phyloP scores from a whole-genome alignment of 2,888 invertebrate species.

The Eupithecia dodoneata region DNA sequence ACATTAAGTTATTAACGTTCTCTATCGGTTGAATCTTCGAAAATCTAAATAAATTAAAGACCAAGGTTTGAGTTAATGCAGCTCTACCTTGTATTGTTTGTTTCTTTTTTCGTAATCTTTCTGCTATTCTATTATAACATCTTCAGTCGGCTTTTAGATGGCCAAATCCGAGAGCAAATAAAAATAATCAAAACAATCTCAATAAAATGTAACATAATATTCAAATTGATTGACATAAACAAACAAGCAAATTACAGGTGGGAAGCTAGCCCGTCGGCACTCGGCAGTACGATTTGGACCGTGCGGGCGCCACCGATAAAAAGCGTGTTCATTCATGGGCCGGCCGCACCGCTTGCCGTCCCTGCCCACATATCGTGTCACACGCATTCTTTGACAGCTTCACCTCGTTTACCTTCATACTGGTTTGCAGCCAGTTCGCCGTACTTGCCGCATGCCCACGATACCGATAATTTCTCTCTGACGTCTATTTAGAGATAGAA shows the following conservation, averaged over 20 bases:
- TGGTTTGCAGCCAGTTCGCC: conserved; percentile 41
- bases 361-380: conserved; percentile 51
- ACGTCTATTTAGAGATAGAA: conserved; percentile 45
- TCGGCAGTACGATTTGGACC: conserved; percentile 58
- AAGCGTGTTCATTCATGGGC: conserved; percentile 68
- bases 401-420: conserved; percentile 62
- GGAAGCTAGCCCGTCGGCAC: conserved; percentile 62
- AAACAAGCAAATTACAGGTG: conserved; percentile 74
- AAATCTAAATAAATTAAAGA: not conserved
- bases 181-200: conserved; percentile 24
- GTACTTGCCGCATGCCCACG: conserved; percentile 49
- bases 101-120: not conserved
- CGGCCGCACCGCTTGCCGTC: conserved; percentile 41
- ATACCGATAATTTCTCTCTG: conserved; percentile 45
- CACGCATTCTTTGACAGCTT: conserved; percentile 74
- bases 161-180: not conserved
- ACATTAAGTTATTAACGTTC: no score
- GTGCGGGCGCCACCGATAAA: conserved; percentile 75
- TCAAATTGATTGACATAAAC: conserved; percentile 58
- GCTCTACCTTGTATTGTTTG: not conserved
- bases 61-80: no score
- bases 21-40: not conserved
- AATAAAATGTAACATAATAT: conserved; percentile 38
- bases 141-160: not conserved
- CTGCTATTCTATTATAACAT: not conserved